Evolutionary conservation across 1,140 invertebrate genomes (phyloP), one percentile per base, ranked within the genome.

Genomic region (Berghia stephanieae): DNA sequence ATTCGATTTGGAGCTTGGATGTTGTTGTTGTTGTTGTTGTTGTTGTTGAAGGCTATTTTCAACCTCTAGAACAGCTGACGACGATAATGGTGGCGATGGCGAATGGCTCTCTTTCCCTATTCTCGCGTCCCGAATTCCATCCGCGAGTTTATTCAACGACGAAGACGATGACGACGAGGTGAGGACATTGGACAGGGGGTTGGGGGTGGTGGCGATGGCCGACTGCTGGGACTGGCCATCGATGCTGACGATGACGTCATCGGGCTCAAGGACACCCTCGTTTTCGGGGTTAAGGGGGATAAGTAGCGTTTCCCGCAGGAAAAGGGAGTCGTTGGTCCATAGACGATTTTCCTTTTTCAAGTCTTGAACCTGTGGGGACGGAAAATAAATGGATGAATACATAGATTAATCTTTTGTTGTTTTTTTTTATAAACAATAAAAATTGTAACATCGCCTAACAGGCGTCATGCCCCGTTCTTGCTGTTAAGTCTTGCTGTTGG

Each of bases 301-400:
- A 52, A 82, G 81, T 44, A 86, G 76, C 42, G 76, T 52, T 60
- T 86, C 83, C 16, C 81, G 57, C 67, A 86, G 52, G 78, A 85
- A 85, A 52, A 86, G 80, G 71, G 80, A 83, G 76, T 86, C 85
- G 77, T 82, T 85, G 60, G 82, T 85, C 85, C 85, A 86, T 43
- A 86, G 77, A 66, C 85, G 84, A 79, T 86, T 86, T 72, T 85
- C 84, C 75, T 81, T 77, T 66, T 80, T 80, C 75, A 80, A 49
- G 24, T 69, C 75, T 27, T 76, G 66, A 21, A 81, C 77, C 79
- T 80, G 75, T 2, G n/a, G 34, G 21, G n/a, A 21, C 24, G 40
- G 34, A 57, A 57, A 57, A 13, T n/a, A 0, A 57, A 13, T 57
- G 21, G 5, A 6, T 57, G 34, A 21, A 57, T 1, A 57, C 24